Percentiles rank a stretch among this genome's conserved stretches.
Conservation (phyloP, 1,140 invertebrate species). For the Venustaconcha ellipsiformis region DNA sequence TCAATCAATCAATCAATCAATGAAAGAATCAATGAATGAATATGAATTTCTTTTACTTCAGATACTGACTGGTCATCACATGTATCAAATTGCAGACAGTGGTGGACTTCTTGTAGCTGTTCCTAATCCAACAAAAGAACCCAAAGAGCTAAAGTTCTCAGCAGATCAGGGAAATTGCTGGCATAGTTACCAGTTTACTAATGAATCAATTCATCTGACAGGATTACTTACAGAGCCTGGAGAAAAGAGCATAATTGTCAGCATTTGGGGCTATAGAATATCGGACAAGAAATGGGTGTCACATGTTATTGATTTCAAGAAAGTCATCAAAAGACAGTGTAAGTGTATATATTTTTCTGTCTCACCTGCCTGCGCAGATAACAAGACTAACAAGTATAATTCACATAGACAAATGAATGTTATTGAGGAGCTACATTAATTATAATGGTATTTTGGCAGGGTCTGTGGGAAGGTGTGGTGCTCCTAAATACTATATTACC, state of each 20-base stretch:
- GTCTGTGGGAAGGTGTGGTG: no score
- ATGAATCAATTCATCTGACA: conserved; percentile 85
- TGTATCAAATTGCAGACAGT: conserved; percentile 67
- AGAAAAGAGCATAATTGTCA: conserved; percentile 75
- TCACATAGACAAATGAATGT: no score
- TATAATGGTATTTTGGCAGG: no score
- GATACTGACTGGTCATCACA: conserved; percentile 65
- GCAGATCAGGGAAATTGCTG: conserved; percentile 66
- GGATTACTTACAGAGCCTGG: conserved; percentile 75
- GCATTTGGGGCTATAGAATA: conserved; percentile 78
- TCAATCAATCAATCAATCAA: no score
- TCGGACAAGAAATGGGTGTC: conserved; percentile 57
- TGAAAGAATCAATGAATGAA: no score
- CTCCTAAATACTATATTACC: no score
- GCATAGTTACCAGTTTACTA: conserved; percentile 64
- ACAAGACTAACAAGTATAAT: no score
- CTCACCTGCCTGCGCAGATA: no score
- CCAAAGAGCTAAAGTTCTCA: conserved; percentile 75
- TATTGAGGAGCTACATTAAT: no score
- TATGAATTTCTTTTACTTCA: conserved; percentile 27
- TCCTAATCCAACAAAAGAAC: conserved; percentile 80
- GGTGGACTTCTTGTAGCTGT: conserved; percentile 67
- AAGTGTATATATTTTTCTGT: conserved; percentile 30
- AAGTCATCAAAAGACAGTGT: conserved; percentile 59
- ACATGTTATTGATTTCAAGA: conserved; percentile 58